These are phyloP conservation scores for Tyria jacobaeae DNA, from an alignment of 2,888 invertebrate genomes.

Conservation along the genomic window DNA sequence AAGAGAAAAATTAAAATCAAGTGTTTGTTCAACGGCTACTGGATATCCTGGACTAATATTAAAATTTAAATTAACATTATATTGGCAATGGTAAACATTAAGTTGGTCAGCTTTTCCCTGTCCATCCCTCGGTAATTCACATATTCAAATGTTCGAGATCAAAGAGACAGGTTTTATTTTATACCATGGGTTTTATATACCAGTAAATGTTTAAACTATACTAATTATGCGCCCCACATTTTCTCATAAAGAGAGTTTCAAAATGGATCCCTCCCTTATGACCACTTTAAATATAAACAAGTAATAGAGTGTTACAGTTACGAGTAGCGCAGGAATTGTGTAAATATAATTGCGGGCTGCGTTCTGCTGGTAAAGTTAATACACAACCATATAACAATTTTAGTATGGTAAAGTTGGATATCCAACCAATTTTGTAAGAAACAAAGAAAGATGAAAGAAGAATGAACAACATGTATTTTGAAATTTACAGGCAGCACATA, in stretches of 20 bases:
- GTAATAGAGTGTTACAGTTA: background rate
- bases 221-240: constrained; percentile 1
- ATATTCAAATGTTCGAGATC: constrained; percentile 72
- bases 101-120: constrained; percentile 39
- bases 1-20: constrained; percentile 15
- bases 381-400: too few species aligned
- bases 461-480: too few species aligned
- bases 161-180: constrained; percentile 60
- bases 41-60: constrained; percentile 31
- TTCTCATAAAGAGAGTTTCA: background rate
- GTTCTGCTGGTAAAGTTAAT: background rate
- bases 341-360: background rate
- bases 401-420: background rate
- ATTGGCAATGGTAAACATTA: constrained; percentile 36
- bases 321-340: background rate
- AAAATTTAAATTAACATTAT: constrained; percentile 40
- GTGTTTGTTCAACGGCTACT: constrained; percentile 10
- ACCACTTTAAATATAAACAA: constrained; percentile 1
- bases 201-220: constrained; percentile 9
- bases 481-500: too few species aligned
- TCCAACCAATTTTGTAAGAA: background rate
- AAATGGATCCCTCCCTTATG: background rate
- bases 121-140: constrained; percentile 58
- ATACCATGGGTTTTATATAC: constrained; percentile 3
- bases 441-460: too few species aligned